phyloP scores from a whole-genome alignment of 2,797 vertebrate species.

The Scarus forsteni region DNA sequence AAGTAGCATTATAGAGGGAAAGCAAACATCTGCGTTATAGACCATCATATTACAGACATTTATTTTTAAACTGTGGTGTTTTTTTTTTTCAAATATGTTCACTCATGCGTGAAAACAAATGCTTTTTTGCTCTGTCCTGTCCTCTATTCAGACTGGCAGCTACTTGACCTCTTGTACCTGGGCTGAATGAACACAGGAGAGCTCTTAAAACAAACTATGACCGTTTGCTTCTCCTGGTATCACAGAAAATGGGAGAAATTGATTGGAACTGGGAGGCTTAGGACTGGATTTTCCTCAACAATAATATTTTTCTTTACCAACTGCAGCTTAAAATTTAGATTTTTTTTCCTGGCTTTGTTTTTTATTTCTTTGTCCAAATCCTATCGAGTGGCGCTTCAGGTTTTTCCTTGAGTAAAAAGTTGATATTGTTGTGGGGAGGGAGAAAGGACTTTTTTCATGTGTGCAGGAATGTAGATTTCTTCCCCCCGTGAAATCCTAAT shows the following conservation, averaged over 20 bases:
- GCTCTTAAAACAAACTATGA: conserved; percentile 81
- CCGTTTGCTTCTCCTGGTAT: conserved; percentile 79
- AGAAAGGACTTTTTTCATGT: conserved; percentile 87
- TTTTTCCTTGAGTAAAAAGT: conserved; percentile 87
- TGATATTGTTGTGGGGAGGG: conserved; percentile 83
- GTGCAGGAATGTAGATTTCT: conserved; percentile 90
- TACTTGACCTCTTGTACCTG: conserved; percentile 57
- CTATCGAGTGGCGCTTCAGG: conserved; percentile 84
- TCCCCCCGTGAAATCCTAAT: conserved; percentile 90
- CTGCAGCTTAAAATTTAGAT: conserved; percentile 80
- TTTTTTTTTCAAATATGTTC: conserved; percentile 45
- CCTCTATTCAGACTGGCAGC: conserved; percentile 36
- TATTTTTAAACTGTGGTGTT: conserved; percentile 7
- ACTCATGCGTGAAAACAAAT: conserved; percentile 38
- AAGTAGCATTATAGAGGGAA: conserved; percentile 7
- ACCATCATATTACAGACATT: neutral
- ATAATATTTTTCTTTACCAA: conserved; percentile 80
- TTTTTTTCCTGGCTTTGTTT: conserved; percentile 79
- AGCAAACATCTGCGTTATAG: neutral
- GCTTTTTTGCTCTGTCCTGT: conserved; percentile 30
- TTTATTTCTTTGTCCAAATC: conserved; percentile 83
- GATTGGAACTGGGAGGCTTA: conserved; percentile 82
- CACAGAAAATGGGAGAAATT: conserved; percentile 79
- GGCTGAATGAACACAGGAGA: conserved; percentile 62
- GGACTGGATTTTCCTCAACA: conserved; percentile 76